Conservation (phyloP, 2,797 vertebrate species). For the Dendrocincla fuliginosa region DNA sequence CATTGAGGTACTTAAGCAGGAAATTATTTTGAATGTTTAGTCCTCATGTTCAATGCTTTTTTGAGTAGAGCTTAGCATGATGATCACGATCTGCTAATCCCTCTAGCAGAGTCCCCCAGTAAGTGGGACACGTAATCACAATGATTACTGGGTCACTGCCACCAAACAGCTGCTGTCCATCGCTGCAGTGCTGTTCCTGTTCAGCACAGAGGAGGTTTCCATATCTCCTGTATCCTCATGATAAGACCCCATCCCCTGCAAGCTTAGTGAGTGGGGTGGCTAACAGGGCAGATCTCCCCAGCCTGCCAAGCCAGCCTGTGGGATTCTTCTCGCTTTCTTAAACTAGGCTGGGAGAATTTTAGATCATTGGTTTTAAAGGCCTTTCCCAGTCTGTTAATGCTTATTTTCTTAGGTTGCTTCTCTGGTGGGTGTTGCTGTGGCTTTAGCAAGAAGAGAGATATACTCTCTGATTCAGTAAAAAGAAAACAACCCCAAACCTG, state of each 20-base stretch:
- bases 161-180: constrained; percentile 13
- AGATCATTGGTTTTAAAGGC: background rate
- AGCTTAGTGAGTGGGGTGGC: background rate
- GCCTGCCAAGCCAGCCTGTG: rapidly evolving
- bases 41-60: background rate
- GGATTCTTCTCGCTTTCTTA: background rate
- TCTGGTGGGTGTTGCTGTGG: background rate
- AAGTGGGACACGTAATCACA: constrained; percentile 30
- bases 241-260: background rate
- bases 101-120: background rate
- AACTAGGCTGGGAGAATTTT: background rate
- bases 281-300: background rate
- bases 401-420: background rate
- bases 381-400: background rate
- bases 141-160: constrained; percentile 48
- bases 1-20: background rate
- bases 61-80: constrained; percentile 23
- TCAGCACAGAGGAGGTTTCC: background rate
- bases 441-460: background rate
- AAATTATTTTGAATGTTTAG: background rate
- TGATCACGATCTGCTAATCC: background rate
- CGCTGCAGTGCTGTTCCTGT: background rate
- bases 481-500: background rate
- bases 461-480: background rate
- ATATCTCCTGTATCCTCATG: background rate